Evolutionary conservation across 2,888 invertebrate species (phyloP), one percentile per base, ranked within the genome.

Genomic region (Amitus sp.): DNA sequence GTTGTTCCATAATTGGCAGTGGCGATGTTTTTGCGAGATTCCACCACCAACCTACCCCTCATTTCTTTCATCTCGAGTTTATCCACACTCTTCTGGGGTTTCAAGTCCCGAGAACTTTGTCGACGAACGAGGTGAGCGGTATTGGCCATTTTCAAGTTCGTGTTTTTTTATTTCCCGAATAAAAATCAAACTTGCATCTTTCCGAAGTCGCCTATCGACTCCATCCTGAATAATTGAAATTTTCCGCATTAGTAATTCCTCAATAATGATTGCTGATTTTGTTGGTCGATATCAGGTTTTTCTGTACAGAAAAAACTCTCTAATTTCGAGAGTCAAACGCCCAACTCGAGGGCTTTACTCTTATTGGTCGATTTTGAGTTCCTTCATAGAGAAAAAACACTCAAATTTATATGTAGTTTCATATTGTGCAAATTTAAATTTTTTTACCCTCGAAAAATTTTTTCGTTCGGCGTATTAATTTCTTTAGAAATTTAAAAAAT

Each of bases 41-140:
- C 93, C 77, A 88, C 86, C 37, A 95, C 91, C 71, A 95, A 83
- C 42, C 94, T 86, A 0, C 93, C 93, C 46, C 92, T 86, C 82
- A 95, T 84, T 80, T 95, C 95, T 67, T 92, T 91, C 86, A 95
- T 87, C 78, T 95, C 95, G 78, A 94, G 86, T 46, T 93, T 89
- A 79, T 94, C 94, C 72, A 94, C 82, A 47, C 93, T 94, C 66
- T 91, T 88, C 82, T 94, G 93, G 37, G 86, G 85, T 76, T 90
- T 89, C 43, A 94, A 86, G 76, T 95, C 94, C 69, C 94, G 87
- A 57, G 94, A 94, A 82, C 94, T 94, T 83, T 95, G 95, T 54
- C 95, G 87, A 70, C 95, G 88, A 77, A 94, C 89, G 78, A 95
- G 86, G 83, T 95, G 95, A 54, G 94, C 94, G 71, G 94, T 93